Percentiles rank a stretch among this genome's conserved stretches.
Conservation (phyloP, 2,113 vertebrate species). For the Nycticorax nycticorax region DNA sequence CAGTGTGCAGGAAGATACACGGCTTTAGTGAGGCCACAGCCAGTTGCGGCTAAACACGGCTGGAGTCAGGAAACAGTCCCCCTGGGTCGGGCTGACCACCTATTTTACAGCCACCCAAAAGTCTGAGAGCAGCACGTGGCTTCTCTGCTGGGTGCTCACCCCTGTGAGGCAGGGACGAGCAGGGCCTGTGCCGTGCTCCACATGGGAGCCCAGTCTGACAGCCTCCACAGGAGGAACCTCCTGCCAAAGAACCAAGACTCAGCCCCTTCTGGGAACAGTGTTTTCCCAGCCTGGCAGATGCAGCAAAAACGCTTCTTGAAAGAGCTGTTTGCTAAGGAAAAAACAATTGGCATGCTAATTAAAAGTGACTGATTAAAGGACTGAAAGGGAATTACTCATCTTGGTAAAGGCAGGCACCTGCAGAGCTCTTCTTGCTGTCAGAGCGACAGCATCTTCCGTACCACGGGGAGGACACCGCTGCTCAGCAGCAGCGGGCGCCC, state of each 20-base stretch:
- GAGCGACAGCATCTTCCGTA: background rate
- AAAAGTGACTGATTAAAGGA: conserved; percentile 44
- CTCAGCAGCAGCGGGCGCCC: rapidly evolving
- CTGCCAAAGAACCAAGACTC: background rate
- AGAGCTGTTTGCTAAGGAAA: conserved; percentile 34
- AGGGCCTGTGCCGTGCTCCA: background rate
- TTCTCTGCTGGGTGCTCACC: background rate
- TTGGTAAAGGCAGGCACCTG: conserved; percentile 29
- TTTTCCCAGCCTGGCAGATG: background rate
- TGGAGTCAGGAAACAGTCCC: background rate
- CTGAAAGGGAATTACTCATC: conserved; percentile 49
- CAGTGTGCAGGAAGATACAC: background rate
- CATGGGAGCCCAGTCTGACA: background rate
- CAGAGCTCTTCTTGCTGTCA: background rate
- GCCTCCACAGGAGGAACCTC: background rate
- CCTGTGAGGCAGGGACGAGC: background rate
- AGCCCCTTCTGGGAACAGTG: background rate
- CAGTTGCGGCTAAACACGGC: background rate
- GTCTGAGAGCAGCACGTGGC: background rate
- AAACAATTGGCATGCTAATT: conserved; percentile 43
- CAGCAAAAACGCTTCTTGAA: background rate
- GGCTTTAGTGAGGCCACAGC: background rate
- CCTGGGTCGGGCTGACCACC: background rate
- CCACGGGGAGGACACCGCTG: background rate
- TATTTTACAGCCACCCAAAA: background rate